Evolutionary conservation across 2,797 vertebrate species (phyloP).

Genomic region (Brachyalestes nurse): DNA sequence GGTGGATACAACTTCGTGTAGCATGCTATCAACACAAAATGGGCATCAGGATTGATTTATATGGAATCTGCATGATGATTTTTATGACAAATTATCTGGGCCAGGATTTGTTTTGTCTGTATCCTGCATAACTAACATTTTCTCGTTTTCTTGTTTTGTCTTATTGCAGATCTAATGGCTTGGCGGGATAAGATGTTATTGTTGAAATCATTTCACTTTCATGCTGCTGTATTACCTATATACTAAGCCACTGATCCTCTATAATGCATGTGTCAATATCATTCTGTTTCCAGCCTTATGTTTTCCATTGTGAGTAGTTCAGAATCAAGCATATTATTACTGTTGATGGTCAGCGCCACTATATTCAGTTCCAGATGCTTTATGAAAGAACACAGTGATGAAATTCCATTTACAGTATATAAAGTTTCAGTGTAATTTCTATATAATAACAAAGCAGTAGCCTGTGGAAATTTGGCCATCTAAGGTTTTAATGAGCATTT

Average conservation of each 20-base stretch:
- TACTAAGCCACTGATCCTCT: neutral
- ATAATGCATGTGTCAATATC: neutral
- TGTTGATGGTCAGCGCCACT: conserved; percentile 9
- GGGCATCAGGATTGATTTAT: neutral
- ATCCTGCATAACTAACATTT: neutral
- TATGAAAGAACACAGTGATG: neutral
- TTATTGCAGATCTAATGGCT: neutral
- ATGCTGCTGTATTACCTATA: neutral
- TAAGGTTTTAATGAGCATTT: conserved; percentile 36
- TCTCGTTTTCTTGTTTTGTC: neutral
- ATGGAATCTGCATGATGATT: neutral
- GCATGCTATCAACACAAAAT: neutral
- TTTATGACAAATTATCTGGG: neutral
- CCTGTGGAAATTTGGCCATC: conserved; percentile 28
- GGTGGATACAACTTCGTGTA: neutral
- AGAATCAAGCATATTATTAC: no score
- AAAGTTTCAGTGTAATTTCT: conserved; percentile 23
- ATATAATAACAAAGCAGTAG: conserved; percentile 34
- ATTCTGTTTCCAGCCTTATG: neutral
- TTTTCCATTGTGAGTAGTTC: neutral
- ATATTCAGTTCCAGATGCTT: neutral
- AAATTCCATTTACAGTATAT: conserved; percentile 22
- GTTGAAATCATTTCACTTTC: neutral
- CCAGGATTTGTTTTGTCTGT: no score
- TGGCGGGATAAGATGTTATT: no score